These are phyloP conservation scores for Dicentrarchus labrax DNA, from an alignment of 2,113 vertebrate genomes.

Conservation along the genomic window DNA sequence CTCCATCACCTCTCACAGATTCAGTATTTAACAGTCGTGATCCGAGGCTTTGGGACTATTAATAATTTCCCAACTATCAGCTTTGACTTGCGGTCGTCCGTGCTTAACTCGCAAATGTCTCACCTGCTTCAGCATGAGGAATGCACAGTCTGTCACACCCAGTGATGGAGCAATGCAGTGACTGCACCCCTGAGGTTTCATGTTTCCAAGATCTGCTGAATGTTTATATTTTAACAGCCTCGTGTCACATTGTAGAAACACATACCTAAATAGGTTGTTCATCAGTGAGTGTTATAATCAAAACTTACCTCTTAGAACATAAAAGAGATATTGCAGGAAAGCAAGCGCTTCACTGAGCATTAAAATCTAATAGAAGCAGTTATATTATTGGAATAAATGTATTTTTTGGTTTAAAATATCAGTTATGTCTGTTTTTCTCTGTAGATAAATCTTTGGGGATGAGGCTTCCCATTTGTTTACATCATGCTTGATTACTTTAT, in stretches of 20 bases:
- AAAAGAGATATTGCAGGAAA: too few relatives aligned
- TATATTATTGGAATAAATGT: too few relatives aligned
- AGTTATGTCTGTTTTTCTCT: background rate
- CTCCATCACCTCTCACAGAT: background rate
- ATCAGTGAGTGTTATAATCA: background rate
- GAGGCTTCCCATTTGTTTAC: background rate
- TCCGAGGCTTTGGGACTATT: slow-evolving; percentile 21
- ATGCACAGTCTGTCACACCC: background rate
- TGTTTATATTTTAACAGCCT: slow-evolving; percentile 3
- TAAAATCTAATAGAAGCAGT: too few relatives aligned
- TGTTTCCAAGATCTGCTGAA: slow-evolving; percentile 16
- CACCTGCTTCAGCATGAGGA: slow-evolving; percentile 23
- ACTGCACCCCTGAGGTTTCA: slow-evolving; percentile 26
- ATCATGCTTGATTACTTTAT: slow-evolving; percentile 8
- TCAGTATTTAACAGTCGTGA: slow-evolving; percentile 2
- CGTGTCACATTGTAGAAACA: background rate
- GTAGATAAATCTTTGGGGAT: background rate
- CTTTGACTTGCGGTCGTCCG: slow-evolving; percentile 6
- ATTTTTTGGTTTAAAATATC: background rate
- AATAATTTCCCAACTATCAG: slow-evolving; percentile 23
- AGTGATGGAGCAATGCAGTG: background rate
- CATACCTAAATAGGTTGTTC: background rate
- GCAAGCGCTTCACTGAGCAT: too few relatives aligned
- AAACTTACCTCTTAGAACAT: background rate
- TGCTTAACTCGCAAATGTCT: slow-evolving; percentile 6